A percentile compares a stretch with the other conserved stretches of the same genome.
Conservation (phyloP, 30 jellyfish, hydroid and myxozoan species). For the Clytia hemisphaerica region DNA sequence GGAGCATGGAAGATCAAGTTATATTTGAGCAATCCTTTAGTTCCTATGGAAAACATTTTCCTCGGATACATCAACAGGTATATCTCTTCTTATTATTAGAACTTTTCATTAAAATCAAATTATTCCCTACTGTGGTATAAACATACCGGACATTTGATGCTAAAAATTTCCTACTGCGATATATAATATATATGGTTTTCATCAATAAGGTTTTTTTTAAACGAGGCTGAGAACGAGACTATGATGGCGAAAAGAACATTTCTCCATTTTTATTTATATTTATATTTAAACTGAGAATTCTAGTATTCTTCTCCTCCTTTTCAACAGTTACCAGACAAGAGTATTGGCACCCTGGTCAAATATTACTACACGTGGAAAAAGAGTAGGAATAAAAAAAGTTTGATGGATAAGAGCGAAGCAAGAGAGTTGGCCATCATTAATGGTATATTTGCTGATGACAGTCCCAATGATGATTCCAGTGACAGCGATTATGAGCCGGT, state of each 20-base stretch:
- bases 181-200: too few species aligned
- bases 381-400: conserved; percentile 84
- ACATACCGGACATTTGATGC: too few species aligned
- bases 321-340: conserved; percentile 86
- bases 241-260: background rate
- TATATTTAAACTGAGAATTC: background rate
- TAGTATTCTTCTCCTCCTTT: background rate
- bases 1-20: conserved; percentile 99
- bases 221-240: background rate
- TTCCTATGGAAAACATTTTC: conserved; percentile 88
- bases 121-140: too few species aligned
- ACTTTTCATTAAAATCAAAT: too few species aligned
- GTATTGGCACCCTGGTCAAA: conserved; percentile 84
- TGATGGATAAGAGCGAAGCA: conserved; percentile 68
- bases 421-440: conserved; percentile 18
- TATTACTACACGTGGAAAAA: conserved; percentile 96
- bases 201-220: too few species aligned
- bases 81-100: too few species aligned
- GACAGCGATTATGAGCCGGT: conserved; percentile 97
- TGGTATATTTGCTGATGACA: conserved; percentile 74
- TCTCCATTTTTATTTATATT: background rate
- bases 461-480: conserved; percentile 87
- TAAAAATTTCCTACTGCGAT: too few species aligned
- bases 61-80: conserved; percentile 84
- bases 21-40: conserved; percentile 93